Conservation (phyloP, 37 sponge, comb jelly and placozoan genomes). For the Dysidea cf. avara region DNA sequence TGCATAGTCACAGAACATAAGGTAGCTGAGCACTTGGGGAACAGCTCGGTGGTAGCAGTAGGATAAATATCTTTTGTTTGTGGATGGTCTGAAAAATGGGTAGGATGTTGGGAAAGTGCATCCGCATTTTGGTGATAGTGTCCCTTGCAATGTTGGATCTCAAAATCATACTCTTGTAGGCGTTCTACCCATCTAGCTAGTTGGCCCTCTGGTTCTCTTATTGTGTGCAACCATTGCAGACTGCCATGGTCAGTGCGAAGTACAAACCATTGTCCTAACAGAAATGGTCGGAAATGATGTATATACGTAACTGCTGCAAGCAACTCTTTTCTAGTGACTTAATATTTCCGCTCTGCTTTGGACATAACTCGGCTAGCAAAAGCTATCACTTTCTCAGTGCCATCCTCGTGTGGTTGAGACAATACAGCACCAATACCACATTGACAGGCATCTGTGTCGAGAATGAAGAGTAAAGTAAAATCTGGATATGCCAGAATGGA, state of each 20-base stretch:
- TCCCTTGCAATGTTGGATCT: neutral
- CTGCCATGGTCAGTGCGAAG: neutral
- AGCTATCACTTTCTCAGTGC: too few species aligned
- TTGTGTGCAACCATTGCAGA: neutral
- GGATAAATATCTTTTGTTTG: too few species aligned
- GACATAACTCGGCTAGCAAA: too few species aligned
- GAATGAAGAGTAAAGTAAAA: too few species aligned
- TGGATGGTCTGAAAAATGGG: too few species aligned
- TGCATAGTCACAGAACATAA: too few species aligned
- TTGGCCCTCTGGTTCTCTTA: conserved; percentile 4
- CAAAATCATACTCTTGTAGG: neutral
- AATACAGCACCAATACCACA: neutral
- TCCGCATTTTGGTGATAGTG: neutral
- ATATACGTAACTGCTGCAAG: neutral
- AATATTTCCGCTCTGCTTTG: too few species aligned
- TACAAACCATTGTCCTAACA: neutral
- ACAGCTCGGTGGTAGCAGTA: too few species aligned
- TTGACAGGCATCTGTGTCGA: conserved; percentile 3
- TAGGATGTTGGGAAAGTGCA: neutral
- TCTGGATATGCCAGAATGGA: too few species aligned
- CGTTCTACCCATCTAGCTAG: neutral
- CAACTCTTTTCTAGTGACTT: too few species aligned
- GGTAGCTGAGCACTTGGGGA: too few species aligned
- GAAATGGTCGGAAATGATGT: neutral
- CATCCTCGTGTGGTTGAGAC: neutral